phyloP scores from a whole-genome alignment of 2,797 vertebrate genomes.

The Bradypodion ventrale region DNA sequence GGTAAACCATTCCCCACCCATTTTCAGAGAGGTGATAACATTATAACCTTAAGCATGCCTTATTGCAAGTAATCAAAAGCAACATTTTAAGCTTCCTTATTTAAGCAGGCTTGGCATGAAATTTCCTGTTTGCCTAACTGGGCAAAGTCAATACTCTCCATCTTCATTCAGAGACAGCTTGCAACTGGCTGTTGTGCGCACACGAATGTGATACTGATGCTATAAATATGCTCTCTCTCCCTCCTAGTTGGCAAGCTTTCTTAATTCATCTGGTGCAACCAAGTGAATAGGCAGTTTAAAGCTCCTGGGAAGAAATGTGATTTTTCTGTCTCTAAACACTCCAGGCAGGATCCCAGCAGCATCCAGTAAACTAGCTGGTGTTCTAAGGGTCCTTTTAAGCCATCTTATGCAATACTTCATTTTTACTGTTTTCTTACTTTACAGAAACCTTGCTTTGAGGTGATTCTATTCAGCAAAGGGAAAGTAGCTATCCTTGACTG shows the following conservation, averaged over 20 bases:
- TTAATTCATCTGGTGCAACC: background rate
- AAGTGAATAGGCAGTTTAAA: constrained; percentile 16
- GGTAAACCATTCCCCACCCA: constrained; percentile 28
- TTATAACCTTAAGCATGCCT: background rate
- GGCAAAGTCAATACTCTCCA: constrained; percentile 51
- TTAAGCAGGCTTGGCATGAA: constrained; percentile 55
- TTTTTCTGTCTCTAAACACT: background rate
- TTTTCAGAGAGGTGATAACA: constrained; percentile 18
- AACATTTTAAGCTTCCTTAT: constrained; percentile 40
- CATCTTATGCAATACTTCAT: background rate
- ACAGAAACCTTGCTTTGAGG: background rate
- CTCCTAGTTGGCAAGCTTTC: constrained; percentile 40
- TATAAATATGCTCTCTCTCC: constrained; percentile 49
- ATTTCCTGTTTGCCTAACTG: constrained; percentile 62
- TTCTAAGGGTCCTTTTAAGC: background rate
- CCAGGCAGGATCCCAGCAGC: background rate
- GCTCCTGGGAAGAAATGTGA: constrained; percentile 22
- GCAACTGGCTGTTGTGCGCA: constrained; percentile 34
- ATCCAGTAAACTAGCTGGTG: background rate
- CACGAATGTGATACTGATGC: constrained; percentile 41
- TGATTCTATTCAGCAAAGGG: constrained; percentile 6
- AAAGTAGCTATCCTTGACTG: background rate
- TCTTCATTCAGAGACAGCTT: constrained; percentile 50
- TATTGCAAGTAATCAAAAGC: constrained; percentile 34
- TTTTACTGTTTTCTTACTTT: background rate